phyloP scores from a whole-genome alignment of 2,113 vertebrate species.

The Ceuthmochares aereus region DNA sequence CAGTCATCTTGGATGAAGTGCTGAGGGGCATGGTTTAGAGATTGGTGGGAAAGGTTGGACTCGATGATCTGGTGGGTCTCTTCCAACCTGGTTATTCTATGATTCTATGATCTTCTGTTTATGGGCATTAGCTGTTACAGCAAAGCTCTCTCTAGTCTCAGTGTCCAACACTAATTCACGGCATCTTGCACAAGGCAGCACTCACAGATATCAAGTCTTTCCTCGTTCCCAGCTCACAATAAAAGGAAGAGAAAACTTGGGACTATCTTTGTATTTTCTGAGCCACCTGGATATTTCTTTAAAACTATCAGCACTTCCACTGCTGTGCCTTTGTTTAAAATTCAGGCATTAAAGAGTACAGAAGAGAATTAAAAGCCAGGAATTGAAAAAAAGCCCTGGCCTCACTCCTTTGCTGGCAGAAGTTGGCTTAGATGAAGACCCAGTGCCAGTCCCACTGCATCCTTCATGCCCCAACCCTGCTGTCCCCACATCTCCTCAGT shows the following conservation, averaged over 20 bases:
- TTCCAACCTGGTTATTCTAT: too few species aligned
- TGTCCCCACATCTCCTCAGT: neutral
- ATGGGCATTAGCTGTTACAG: neutral
- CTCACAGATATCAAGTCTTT: neutral
- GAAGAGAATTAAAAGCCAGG: neutral
- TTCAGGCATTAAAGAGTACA: neutral
- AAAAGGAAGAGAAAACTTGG: neutral
- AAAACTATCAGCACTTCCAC: neutral
- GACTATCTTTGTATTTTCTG: neutral
- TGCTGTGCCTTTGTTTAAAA: neutral
- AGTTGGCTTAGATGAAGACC: neutral
- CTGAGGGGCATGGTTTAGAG: too few species aligned
- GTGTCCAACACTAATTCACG: neutral
- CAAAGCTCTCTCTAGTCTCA: neutral
- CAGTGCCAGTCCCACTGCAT: accelerated
- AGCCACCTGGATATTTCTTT: neutral
- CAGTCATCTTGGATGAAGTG: too few species aligned
- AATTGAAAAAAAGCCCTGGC: neutral
- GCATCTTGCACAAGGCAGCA: neutral
- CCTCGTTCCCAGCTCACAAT: neutral
- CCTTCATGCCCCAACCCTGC: accelerated
- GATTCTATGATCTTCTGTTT: too few species aligned
- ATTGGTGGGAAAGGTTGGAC: too few species aligned
- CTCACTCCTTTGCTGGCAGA: neutral
- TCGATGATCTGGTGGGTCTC: too few species aligned